Conservation (phyloP, 92 coral and sea anemone species). For the Ricordea florida region DNA sequence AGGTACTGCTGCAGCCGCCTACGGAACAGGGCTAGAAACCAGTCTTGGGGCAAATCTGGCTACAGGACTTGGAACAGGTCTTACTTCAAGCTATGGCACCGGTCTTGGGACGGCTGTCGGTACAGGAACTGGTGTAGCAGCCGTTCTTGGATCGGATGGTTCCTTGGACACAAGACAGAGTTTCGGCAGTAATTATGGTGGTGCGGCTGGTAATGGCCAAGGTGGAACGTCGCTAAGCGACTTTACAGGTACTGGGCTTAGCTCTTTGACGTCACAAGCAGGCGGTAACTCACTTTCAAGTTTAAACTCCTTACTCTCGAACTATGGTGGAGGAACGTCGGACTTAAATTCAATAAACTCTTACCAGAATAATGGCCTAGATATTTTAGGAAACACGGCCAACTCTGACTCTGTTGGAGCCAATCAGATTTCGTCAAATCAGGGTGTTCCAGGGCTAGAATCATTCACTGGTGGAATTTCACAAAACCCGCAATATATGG, state of each 20-base stretch:
- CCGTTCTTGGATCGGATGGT: constrained; percentile 34
- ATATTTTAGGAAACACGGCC: constrained; percentile 2
- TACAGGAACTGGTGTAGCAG: constrained; percentile 17
- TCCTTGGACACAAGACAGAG: constrained; percentile 37
- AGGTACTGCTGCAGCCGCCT: neutral
- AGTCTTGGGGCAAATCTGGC: no score
- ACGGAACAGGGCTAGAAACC: neutral
- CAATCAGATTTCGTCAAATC: no score
- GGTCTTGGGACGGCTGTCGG: constrained; percentile 27
- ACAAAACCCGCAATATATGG: constrained; percentile 11
- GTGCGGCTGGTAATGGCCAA: constrained; percentile 12
- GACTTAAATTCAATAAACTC: constrained; percentile 19
- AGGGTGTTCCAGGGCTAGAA: neutral
- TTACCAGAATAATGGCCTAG: constrained; percentile 31
- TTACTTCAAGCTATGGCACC: constrained; percentile 1
- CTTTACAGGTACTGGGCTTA: constrained; percentile 5
- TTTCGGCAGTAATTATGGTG: constrained; percentile 46
- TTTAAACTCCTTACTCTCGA: constrained; percentile 25
- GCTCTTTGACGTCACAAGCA: constrained; percentile 6
- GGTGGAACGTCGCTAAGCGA: neutral
- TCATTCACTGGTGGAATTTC: constrained; percentile 5
- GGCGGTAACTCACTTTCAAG: constrained; percentile 20
- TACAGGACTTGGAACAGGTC: neutral
- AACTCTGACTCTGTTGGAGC: neutral
- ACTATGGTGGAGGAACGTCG: neutral